Evolutionary conservation across 2,888 invertebrate genomes (phyloP).

Genomic region (Nemotelus nigrinus): DNA sequence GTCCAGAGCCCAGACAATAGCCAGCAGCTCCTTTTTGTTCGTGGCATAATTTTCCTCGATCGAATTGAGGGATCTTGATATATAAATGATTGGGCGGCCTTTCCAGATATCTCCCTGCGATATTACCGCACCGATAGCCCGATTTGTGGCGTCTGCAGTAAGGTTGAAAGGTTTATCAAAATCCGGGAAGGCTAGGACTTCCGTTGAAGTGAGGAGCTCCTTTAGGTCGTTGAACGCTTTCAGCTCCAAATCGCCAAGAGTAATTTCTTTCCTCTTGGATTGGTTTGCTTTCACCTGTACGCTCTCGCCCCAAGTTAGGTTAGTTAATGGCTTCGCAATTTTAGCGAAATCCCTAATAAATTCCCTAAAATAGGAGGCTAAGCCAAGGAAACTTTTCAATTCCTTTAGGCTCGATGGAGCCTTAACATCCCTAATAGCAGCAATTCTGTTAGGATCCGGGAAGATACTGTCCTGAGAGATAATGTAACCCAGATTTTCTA

Average conservation of each 20-base stretch:
- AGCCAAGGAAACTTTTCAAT: not conserved
- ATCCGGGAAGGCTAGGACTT: no score
- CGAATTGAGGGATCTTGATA: conserved; percentile 26
- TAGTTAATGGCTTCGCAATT: not conserved
- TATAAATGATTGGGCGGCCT: conserved; percentile 23
- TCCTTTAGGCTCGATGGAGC: not conserved
- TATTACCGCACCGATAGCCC: conserved; percentile 15
- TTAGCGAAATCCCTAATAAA: conserved; percentile 4
- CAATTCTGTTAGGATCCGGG: not conserved
- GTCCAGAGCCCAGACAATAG: conserved; percentile 25
- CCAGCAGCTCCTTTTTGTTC: conserved; percentile 10
- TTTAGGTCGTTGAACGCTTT: conserved; percentile 13
- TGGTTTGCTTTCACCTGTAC: not conserved
- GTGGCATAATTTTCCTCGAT: conserved; percentile 36
- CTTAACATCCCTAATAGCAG: not conserved
- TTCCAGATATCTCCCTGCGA: conserved; percentile 11
- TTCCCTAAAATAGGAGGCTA: not conserved
- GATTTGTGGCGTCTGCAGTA: conserved; percentile 12
- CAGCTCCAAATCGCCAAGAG: not conserved
- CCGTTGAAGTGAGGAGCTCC: no score
- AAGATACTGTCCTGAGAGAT: no score
- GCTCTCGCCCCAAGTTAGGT: not conserved
- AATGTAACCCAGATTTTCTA: no score
- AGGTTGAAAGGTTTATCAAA: conserved; percentile 18
- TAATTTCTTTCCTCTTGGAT: conserved; percentile 8